Base-by-base conservation (phyloP, 2,888 invertebrate species). In the Beris chalybata region DNA sequence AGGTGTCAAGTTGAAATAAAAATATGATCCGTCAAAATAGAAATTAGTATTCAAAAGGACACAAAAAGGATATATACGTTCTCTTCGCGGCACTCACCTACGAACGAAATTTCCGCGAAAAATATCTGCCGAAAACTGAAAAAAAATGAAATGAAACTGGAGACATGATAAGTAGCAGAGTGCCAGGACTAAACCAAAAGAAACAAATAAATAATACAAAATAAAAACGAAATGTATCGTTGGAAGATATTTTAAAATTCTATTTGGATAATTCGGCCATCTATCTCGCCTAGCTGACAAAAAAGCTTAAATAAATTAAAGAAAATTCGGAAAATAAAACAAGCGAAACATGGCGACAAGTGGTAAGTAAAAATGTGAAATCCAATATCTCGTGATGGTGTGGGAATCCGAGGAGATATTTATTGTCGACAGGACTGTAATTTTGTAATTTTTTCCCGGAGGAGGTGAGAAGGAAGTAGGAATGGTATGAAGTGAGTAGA, bases 201-300 rank as follows among this genome's bases (percentile, higher is more conserved):
- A 22, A 56, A 56, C 31, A 56, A 45, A 65, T 59, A 61, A 61
- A 61, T 61, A 52, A 52, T 52, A 52, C 31, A 38, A 52, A 61
- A 61, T 38, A 48, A 59, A 59, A 59, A 22, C 13, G 30, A 32
- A 50, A 61, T 52, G 61, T 52, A 50, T 38, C 29, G 22, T 50
- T 38, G 38, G 38, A 50, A 50, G 31, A 59, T 38, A 57, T 69
- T 69, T 69, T 67, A 65, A 69, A 69, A 69, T 69, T 69, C 69
- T 69, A 69, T 69, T 69, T 69, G 69, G 69, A 69, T 69, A 69
- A 69, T 69, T 69, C 65, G 69, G 67, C 69, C 69, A 69, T 69
- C 67, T 65, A 69, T 69, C 69, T 69, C 67, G 32, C 38, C 44
- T 64, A 15, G 64, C 58, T 69, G 69, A 69, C 69, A 69, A 69